phyloP scores from a whole-genome alignment of 2,113 vertebrate species.

The Nymphicus hollandicus region DNA sequence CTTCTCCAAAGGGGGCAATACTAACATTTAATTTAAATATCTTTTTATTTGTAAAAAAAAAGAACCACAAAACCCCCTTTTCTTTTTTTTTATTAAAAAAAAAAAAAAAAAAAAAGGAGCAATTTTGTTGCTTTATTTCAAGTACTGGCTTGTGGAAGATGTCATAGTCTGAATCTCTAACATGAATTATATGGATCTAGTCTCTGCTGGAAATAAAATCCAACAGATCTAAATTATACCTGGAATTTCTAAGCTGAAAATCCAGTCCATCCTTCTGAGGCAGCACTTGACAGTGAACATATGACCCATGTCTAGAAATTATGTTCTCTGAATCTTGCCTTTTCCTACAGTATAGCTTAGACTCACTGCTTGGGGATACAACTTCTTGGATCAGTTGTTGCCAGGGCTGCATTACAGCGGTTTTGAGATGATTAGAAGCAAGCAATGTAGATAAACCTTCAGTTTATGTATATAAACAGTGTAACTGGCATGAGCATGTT shows the following conservation, averaged over 20 bases:
- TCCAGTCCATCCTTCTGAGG: neutral
- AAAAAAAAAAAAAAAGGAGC: neutral
- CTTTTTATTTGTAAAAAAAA: no score
- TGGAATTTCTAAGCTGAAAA: neutral
- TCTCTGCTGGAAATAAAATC: neutral
- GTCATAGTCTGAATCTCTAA: neutral
- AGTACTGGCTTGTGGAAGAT: neutral
- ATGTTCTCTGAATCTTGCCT: neutral
- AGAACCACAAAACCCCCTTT: no score
- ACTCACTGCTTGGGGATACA: neutral
- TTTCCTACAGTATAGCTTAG: neutral
- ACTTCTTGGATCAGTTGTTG: neutral
- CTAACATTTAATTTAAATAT: no score
- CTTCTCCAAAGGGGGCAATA: no score
- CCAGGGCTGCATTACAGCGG: neutral
- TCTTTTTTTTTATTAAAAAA: no score
- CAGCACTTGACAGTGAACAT: neutral
- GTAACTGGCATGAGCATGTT: neutral
- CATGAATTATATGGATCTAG: neutral
- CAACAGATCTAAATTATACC: neutral
- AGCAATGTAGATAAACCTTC: neutral
- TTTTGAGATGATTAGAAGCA: neutral
- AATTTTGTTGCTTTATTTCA: neutral
- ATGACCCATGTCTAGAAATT: neutral
- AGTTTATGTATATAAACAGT: neutral